phyloP scores from a whole-genome alignment of 2,888 invertebrate species.

The Macaria liturata region DNA sequence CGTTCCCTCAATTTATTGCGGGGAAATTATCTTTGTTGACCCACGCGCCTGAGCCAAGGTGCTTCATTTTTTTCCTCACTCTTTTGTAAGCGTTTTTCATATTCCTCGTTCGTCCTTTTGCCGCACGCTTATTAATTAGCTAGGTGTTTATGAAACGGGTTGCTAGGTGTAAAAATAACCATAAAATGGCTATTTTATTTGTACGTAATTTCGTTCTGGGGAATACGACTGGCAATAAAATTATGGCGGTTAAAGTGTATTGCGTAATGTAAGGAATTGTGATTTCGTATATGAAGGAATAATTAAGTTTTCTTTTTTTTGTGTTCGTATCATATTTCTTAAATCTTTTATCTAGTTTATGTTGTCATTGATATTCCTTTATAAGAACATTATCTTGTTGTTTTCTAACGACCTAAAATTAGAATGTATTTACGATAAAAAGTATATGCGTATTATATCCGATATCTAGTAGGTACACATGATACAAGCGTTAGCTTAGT shows the following conservation, averaged over 20 bases:
- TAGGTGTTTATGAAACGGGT: constrained; percentile 34
- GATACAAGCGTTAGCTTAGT: too few relatives aligned
- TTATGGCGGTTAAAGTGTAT: neutral
- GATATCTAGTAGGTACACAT: too few relatives aligned
- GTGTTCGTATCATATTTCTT: too few relatives aligned
- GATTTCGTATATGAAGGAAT: too few relatives aligned
- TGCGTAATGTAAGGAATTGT: too few relatives aligned
- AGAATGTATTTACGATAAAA: too few relatives aligned
- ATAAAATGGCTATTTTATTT: constrained; percentile 15
- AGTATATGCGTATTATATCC: too few relatives aligned
- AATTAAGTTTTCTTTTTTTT: too few relatives aligned
- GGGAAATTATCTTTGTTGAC: constrained; percentile 74
- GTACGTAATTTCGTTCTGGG: neutral
- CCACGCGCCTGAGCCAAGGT: constrained; percentile 59
- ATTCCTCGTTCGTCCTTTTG: constrained; percentile 33
- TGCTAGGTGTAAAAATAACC: constrained; percentile 23
- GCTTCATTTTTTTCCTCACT: constrained; percentile 56
- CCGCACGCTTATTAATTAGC: constrained; percentile 49
- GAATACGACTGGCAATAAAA: constrained; percentile 4
- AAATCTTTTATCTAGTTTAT: too few relatives aligned
- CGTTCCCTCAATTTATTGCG: constrained; percentile 65
- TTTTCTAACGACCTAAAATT: too few relatives aligned
- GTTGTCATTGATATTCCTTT: too few relatives aligned
- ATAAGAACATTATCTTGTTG: too few relatives aligned
- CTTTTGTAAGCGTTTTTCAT: constrained; percentile 56